Percentiles rank a stretch among this genome's conserved stretches.
Evolutionary conservation across 2,888 invertebrate genomes (phyloP).

Genomic region (Nymphalis urticae): DNA sequence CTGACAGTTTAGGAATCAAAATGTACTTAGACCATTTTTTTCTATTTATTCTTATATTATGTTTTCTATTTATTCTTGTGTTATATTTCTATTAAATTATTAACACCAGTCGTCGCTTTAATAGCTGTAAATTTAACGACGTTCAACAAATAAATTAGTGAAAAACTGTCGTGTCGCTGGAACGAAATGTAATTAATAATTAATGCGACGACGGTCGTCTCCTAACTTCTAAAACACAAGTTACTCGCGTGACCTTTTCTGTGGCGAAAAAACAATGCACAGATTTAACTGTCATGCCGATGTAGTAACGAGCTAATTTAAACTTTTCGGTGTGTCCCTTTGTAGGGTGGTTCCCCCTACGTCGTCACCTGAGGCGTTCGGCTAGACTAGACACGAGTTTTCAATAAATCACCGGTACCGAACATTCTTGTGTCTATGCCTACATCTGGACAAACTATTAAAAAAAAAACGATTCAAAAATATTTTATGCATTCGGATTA

Average conservation of each 20-base stretch:
- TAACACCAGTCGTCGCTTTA: neutral
- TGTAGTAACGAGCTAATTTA: constrained; percentile 82
- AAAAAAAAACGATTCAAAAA: neutral
- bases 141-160: constrained; percentile 18
- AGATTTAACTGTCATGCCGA: constrained; percentile 68
- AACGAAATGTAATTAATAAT: constrained; percentile 65
- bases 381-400: constrained; percentile 62
- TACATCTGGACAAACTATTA: constrained; percentile 17
- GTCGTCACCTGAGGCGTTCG: constrained; percentile 72
- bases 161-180: constrained; percentile 20
- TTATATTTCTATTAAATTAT: neutral
- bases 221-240: constrained; percentile 68
- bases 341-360: constrained; percentile 46
- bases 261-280: constrained; percentile 73
- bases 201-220: constrained; percentile 58
- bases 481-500: neutral
- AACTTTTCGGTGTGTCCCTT: constrained; percentile 76
- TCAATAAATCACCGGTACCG: constrained; percentile 61
- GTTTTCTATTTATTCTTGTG: too few species aligned
- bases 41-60: too few species aligned
- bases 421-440: constrained; percentile 17
- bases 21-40: neutral
- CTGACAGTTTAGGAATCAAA: too few species aligned
- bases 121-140: constrained; percentile 19
- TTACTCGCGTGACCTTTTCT: constrained; percentile 69